A percentile compares a stretch with the other conserved stretches of the same genome.
Conservation (phyloP, 2,113 vertebrate genomes). For the Columbina picui region DNA sequence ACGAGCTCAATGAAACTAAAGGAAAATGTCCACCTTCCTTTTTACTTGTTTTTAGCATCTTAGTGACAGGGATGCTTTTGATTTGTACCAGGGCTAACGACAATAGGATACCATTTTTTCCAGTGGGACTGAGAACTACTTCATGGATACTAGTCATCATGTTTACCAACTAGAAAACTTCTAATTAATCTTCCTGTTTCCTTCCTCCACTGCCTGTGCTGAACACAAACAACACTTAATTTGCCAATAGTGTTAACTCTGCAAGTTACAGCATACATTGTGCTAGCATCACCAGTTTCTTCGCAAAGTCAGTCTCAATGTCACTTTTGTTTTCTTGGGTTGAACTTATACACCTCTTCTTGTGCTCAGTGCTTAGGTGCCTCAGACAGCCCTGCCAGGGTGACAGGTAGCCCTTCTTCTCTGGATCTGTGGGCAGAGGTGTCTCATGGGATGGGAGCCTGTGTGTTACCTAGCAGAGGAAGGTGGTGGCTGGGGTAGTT, state of each 20-base stretch:
- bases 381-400: background rate
- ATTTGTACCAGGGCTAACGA: background rate
- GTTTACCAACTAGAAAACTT: conserved; percentile 2
- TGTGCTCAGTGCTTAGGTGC: background rate
- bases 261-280: background rate
- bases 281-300: background rate
- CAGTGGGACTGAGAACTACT: background rate
- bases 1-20: background rate
- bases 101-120: background rate
- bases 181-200: conserved; percentile 21
- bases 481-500: background rate
- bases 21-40: background rate
- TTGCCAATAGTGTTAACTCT: background rate
- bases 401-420: background rate
- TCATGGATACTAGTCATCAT: background rate
- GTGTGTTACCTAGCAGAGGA: background rate
- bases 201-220: background rate
- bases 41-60: background rate
- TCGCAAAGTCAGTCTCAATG: background rate
- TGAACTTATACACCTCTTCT: background rate
- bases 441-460: background rate
- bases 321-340: background rate
- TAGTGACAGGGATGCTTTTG: background rate
- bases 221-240: background rate
- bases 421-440: background rate